Evolutionary conservation across 1,140 invertebrate genomes (phyloP).

Genomic region (Trichonephila clavipes): DNA sequence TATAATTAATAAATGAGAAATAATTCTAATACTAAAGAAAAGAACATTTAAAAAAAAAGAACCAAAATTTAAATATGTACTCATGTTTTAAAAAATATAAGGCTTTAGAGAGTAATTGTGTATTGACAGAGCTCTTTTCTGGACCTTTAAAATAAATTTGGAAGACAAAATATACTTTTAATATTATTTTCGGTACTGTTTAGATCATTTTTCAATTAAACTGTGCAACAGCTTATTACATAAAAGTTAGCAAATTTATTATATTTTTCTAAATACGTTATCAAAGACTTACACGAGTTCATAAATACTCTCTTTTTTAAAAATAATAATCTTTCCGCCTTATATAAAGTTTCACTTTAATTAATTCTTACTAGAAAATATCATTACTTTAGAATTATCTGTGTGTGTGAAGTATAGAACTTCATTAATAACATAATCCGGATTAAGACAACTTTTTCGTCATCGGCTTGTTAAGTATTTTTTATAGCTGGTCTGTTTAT

Average conservation of each 20-base stretch:
- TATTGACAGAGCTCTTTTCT: not conserved
- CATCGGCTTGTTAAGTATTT: not conserved
- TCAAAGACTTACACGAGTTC: not conserved
- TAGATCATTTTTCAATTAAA: not conserved
- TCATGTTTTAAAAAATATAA: not conserved
- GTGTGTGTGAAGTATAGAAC: constrained; percentile 13
- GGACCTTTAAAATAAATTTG: not conserved
- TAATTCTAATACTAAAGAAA: not conserved
- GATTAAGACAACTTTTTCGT: constrained; percentile 25
- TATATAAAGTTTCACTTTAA: constrained; percentile 17
- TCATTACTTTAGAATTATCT: constrained; percentile 5
- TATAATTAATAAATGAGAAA: not conserved
- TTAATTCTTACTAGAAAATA: not conserved
- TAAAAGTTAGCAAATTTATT: constrained; percentile 3
- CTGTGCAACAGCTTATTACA: not conserved
- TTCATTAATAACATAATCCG: constrained; percentile 61
- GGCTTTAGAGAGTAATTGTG: not conserved
- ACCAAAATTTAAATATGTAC: not conserved
- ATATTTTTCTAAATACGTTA: not conserved
- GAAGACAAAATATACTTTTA: not conserved
- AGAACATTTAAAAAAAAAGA: not conserved
- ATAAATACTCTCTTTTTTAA: not conserved
- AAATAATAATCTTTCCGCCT: constrained; percentile 41
- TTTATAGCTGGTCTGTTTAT: not conserved
- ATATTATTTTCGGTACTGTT: not conserved